phyloP scores from a whole-genome alignment of 2,888 invertebrate species.

The Muscina levida region DNA sequence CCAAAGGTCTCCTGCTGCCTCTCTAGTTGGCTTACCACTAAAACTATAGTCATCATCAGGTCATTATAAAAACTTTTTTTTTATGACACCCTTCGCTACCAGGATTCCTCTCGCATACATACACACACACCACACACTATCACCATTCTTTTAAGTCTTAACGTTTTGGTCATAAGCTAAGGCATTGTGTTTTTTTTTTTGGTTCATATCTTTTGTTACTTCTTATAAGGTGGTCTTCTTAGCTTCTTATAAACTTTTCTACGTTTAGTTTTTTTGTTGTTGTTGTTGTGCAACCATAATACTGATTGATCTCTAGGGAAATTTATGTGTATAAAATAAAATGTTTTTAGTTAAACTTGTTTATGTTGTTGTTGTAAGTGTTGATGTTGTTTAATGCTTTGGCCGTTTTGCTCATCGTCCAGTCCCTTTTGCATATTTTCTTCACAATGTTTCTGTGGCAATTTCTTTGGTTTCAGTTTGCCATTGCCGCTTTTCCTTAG shows the following conservation, averaged over 20 bases:
- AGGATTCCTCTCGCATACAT: not conserved
- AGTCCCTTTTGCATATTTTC: constrained; percentile 63
- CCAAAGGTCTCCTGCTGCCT: too few relatives aligned
- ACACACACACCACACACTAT: not conserved
- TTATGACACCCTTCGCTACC: not conserved
- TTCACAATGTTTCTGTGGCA: constrained; percentile 29
- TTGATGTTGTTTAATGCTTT: constrained; percentile 65
- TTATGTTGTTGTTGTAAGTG: constrained; percentile 50
- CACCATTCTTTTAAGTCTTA: not conserved
- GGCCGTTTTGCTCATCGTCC: too few relatives aligned
- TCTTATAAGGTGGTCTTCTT: constrained; percentile 18
- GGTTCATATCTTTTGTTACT: not conserved
- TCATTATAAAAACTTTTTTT: constrained; percentile 23
- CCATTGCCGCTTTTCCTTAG: not conserved
- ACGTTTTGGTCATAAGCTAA: constrained; percentile 46
- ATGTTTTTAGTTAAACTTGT: constrained; percentile 17
- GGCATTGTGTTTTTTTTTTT: not conserved
- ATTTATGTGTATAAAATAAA: constrained; percentile 66
- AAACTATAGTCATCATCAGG: constrained; percentile 26
- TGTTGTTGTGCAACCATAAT: too few relatives aligned
- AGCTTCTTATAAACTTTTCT: constrained; percentile 40
- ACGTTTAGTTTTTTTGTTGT: too few relatives aligned
- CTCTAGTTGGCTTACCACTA: not conserved
- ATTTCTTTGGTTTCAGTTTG: not conserved
- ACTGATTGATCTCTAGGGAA: constrained; percentile 78